Percentiles rank a stretch among this genome's conserved stretches.
phyloP scores from a whole-genome alignment of 2,797 vertebrate genomes.

The Argyrosomus regius region DNA sequence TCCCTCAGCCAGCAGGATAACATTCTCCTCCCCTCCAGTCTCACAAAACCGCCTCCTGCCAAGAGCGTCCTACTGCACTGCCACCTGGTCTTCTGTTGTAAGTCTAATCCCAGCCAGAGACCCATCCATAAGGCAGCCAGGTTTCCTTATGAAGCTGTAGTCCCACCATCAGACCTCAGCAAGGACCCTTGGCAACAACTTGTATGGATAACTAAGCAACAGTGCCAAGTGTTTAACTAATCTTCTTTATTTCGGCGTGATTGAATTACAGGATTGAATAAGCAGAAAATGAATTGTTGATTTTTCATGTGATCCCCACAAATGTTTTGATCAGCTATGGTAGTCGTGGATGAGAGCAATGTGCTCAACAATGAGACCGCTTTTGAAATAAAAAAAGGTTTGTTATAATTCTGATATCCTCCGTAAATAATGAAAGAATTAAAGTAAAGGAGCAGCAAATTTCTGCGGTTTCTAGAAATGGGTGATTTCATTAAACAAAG shows the following conservation, averaged over 20 bases:
- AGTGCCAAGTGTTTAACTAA: slow-evolving; percentile 67
- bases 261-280: slow-evolving; percentile 63
- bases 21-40: slow-evolving; percentile 73
- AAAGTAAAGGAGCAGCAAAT: not conserved
- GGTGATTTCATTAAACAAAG: slow-evolving; percentile 44
- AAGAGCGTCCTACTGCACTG: slow-evolving; percentile 74
- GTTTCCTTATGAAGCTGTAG: slow-evolving; percentile 62
- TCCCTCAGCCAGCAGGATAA: slow-evolving; percentile 74
- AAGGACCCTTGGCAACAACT: slow-evolving; percentile 62
- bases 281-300: slow-evolving; percentile 55
- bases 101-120: slow-evolving; percentile 64
- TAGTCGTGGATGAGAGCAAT: slow-evolving; percentile 22
- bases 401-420: not conserved
- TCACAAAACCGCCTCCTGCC: slow-evolving; percentile 70
- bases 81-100: slow-evolving; percentile 79
- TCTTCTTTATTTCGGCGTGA: slow-evolving; percentile 63
- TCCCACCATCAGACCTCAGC: slow-evolving; percentile 59
- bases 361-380: not conserved
- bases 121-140: slow-evolving; percentile 62
- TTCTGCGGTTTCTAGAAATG: slow-evolving; percentile 30
- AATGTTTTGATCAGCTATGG: slow-evolving; percentile 30
- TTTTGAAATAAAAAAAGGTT: slow-evolving; percentile 25
- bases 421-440: slow-evolving; percentile 11
- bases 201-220: slow-evolving; percentile 43
- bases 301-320: slow-evolving; percentile 18